Base-by-base conservation (phyloP, 1,140 invertebrate species). In the Drosophila trapezifrons region DNA sequence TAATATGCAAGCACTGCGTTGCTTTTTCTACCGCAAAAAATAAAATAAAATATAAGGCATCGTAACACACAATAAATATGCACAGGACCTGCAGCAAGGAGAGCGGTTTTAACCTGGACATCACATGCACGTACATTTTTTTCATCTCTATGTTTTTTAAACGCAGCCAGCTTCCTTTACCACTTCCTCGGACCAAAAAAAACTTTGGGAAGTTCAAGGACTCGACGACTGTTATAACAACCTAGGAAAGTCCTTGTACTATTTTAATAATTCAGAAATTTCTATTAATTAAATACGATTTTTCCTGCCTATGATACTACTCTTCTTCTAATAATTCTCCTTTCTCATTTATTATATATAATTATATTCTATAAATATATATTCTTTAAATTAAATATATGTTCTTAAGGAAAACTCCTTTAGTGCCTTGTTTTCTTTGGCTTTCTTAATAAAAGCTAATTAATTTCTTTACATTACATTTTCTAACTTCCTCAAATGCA, bases 61-160 rank as follows among this genome's bases (percentile, higher is more conserved):
- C 51, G 38, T 38, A 54, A 37, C 35, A 22, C 29, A 54, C 32
- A 38, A 22, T 54, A 25, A 18, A 55, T 15, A 55, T 20, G 35
- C 17, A 32, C 4, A 8, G 27, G 27, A 20, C 22, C 22, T 17
- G n/a, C 2, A 22, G 10, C 9, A 22, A 22, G 32, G 51, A 5
- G 35, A 1, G n/a, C 7, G 32, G 51, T 54, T 45, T 10, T 20
- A 13, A 12, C 3, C 42, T 4, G 25, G 17, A 54, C 8, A 38
- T 17, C 6, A 32, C 7, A 49, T 25, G 45, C 27, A 25, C 18
- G 18, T 54, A 9, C 29, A 10, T 29, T 40, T 27, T 10, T 32
- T 7, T 18, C 2, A 9, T 17, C 38, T 10, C 3, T 8, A n/a
- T 12, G 20, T 6, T 60, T 15, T 15, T 18, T 12, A 4, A 20